A percentile compares a stretch with the other conserved stretches of the same genome.
phyloP scores from a whole-genome alignment of 1,140 invertebrate species.

The Ostrea denselamellosa region DNA sequence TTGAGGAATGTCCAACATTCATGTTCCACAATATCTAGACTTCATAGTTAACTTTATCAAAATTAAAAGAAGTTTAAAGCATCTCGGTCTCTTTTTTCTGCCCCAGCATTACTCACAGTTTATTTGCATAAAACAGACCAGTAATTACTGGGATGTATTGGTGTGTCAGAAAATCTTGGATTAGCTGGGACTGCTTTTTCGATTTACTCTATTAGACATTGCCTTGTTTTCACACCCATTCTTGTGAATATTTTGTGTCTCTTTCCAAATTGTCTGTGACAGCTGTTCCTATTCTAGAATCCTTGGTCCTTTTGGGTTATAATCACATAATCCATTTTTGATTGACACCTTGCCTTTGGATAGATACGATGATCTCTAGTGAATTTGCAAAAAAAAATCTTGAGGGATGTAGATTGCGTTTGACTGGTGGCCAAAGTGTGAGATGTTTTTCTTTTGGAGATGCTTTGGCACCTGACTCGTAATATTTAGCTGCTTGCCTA shows the following conservation, averaged over 20 bases:
- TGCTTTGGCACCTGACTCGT: conserved; percentile 34
- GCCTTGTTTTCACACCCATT: conserved; percentile 6
- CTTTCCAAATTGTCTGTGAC: conserved; percentile 13
- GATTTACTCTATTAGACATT: not conserved
- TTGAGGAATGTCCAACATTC: not conserved
- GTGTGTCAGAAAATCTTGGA: conserved; percentile 14
- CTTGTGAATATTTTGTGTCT: conserved; percentile 26
- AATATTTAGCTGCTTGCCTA: conserved; percentile 43
- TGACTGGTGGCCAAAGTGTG: conserved; percentile 2
- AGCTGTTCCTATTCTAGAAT: conserved; percentile 10
- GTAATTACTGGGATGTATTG: not conserved
- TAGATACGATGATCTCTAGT: conserved; percentile 9
- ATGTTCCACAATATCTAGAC: not conserved
- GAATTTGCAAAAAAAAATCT: not conserved
- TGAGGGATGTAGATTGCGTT: not conserved
- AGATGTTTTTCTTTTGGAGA: conserved; percentile 34
- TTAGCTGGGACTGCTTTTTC: not conserved
- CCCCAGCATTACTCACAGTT: not conserved
- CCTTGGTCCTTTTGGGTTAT: not conserved
- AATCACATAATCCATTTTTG: conserved; percentile 34
- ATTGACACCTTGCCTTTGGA: conserved; percentile 30
- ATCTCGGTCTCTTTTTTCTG: not conserved
- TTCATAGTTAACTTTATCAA: not conserved
- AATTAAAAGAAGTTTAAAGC: not conserved
- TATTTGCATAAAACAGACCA: conserved; percentile 30